Base-by-base conservation (phyloP, 2,888 invertebrate species). In the Ophonus ardosiacus region DNA sequence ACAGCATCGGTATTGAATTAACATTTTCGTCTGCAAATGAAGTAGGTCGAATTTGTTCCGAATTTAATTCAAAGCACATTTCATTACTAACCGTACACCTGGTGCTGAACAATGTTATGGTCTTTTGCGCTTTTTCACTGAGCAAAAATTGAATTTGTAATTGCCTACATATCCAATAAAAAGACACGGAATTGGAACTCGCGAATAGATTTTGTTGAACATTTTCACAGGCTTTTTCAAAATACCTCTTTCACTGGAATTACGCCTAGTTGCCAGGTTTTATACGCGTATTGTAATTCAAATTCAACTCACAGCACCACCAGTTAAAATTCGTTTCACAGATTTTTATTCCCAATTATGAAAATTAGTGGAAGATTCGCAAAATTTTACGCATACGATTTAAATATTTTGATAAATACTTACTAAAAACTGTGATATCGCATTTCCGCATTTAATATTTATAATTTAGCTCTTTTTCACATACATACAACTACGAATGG, bases 111-210 rank as follows among this genome's bases (percentile, higher is more conserved):
- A 74, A 43, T 74, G 71, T 74, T 74, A 74, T 74, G 43, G 71
- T 43, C 71, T 74, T 74, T 74, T 74, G 15, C 71, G 71, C 71
- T 74, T 74, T 43, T 74, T 74, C 71, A 74, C 43, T 43, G 71
- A 43, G 40, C 40, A 74, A 83, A 76, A 83, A 83, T 83, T 76
- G 83, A 83, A 83, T 83, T 83, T 83, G 83, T 83, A 83, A 83
- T 83, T 83, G 83, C 15, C 61, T 31, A 76, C 76, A 71, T 74
- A 61, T 83, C 76, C 83, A 83, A 83, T 83, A 83, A 83, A 76
- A 76, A 59, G 15, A 74, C 51, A 76, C 31, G 82, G 76, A 74
- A 74, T 74, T 74, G 82, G 56, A 71, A 38, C 68, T 51, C 31
- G 65, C 8, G 51, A 57, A 71, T 82, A 71, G 82, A 56, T 71